Percentiles rank a stretch among this genome's conserved stretches.
Conservation (phyloP, 1,140 invertebrate species). For the Monochamus saltuarius region DNA sequence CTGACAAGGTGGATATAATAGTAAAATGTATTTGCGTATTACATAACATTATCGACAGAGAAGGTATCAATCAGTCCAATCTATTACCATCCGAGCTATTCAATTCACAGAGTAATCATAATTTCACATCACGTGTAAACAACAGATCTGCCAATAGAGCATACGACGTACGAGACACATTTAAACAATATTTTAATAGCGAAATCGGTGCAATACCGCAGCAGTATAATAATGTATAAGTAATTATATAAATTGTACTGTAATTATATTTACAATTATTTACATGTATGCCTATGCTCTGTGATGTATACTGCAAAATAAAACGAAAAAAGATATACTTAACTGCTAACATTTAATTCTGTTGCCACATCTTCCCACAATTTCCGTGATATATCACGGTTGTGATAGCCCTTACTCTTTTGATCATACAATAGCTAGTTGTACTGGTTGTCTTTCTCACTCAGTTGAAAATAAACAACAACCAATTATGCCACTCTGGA, state of each 20-base stretch:
- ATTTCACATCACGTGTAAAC: conserved; percentile 2
- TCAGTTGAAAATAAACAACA: too few species aligned
- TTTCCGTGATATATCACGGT: conserved; percentile 2
- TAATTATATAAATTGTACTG: not conserved
- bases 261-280: not conserved
- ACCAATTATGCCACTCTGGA: too few species aligned
- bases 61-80: conserved; percentile 20
- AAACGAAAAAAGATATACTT: conserved; percentile 8
- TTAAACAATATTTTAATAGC: conserved; percentile 6
- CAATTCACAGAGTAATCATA: conserved; percentile 14
- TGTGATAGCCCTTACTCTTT: conserved; percentile 1
- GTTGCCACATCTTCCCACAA: not conserved
- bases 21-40: conserved; percentile 5
- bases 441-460: too few species aligned
- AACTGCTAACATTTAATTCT: not conserved
- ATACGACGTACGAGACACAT: conserved; percentile 6
- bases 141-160: conserved; percentile 3
- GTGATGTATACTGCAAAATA: not conserved
- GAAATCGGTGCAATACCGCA: conserved; percentile 1
- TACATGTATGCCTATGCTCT: not conserved
- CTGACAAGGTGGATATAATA: conserved; percentile 4
- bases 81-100: not conserved
- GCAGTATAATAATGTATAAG: conserved; percentile 1
- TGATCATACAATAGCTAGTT: not conserved
- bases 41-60: conserved; percentile 5